Evolutionary conservation across 2,113 vertebrate genomes (phyloP).

Genomic region (Callopanchax toddi): DNA sequence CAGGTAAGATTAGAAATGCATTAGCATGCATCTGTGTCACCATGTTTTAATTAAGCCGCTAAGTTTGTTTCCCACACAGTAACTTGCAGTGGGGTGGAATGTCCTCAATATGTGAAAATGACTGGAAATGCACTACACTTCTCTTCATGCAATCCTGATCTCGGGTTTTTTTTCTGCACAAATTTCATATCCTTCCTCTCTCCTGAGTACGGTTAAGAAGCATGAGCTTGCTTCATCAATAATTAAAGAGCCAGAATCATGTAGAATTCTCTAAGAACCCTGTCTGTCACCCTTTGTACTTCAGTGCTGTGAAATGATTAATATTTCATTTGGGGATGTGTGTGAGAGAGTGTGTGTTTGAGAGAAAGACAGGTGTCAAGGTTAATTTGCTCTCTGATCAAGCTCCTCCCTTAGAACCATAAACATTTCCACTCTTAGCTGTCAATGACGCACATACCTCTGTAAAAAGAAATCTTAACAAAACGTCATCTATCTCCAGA

Average conservation of each 20-base stretch:
- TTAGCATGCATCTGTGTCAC: conserved; percentile 21
- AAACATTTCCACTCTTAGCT: conserved; percentile 32
- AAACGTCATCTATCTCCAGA: conserved; percentile 10
- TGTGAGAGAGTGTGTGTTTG: conserved; percentile 16
- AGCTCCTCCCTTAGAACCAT: conserved; percentile 32
- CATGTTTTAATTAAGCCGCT: conserved; percentile 46
- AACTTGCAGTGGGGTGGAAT: background rate
- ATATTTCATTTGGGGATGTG: conserved; percentile 62
- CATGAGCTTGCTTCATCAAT: conserved; percentile 63
- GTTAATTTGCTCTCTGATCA: conserved; percentile 34
- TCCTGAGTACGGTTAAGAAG: conserved; percentile 43
- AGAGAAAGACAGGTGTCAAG: conserved; percentile 18
- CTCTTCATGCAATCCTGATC: background rate
- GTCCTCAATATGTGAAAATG: background rate
- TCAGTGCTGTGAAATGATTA: conserved; percentile 57
- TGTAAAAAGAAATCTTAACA: conserved; percentile 13
- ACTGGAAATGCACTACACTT: background rate
- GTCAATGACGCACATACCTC: background rate
- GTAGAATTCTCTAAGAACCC: conserved; percentile 77
- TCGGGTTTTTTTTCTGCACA: too few relatives aligned
- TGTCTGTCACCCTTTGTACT: conserved; percentile 59
- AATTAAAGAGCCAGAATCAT: conserved; percentile 68
- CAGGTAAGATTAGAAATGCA: conserved; percentile 31
- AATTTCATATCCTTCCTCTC: conserved; percentile 25
- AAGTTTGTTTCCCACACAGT: conserved; percentile 7